Base-by-base conservation (phyloP, 2,888 invertebrate genomes). In the Agriotes lineatus region DNA sequence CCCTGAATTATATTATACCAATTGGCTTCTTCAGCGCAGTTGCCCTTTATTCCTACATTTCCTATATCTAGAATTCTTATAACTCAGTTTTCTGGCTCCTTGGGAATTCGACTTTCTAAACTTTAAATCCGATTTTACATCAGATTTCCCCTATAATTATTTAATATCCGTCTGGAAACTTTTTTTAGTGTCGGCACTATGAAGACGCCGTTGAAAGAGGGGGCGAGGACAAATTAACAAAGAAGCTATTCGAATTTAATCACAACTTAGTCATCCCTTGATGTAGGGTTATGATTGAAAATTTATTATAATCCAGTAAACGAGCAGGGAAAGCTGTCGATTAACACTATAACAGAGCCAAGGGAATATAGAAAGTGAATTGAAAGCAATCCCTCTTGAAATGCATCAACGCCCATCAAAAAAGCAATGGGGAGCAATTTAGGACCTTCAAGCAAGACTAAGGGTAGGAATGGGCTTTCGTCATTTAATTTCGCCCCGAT, bases 351-450 rank as follows among this genome's bases (percentile, higher is more conserved):
- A 14, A 25, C 30, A 33, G 35, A 52, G 33, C 52, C 52, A 52
- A 48, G 52, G 52, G 52, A 52, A 52, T 52, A 52, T 33, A 52
- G 52, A 52, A 52, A 52, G 33, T 52, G 18, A 52, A 52, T 52
- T 52, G 52, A 52, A 52, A 52, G 52, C 52, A 52, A 33, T 52
- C 52, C 52, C 52, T 52, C 52, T 52, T 33, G 52, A 33, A 52
- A 30, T 52, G 52, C 52, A 52, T 52, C 33, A 52, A 52, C 52
- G 52, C 52, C 18, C 52, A 52, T 52, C 52, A 52, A 33, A 52
- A 52, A 52, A 52, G 52, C 52, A 52, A 52, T 52, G 16, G 52
- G 52, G 52, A 52, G 52, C 33, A 33, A 52, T 52, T 30, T 52
- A 18, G 18, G 35, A 33, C 30, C 52, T 33, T 33, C 52, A 33